Conservation (phyloP, 2,888 invertebrate genomes). For the Protonemura montana region DNA sequence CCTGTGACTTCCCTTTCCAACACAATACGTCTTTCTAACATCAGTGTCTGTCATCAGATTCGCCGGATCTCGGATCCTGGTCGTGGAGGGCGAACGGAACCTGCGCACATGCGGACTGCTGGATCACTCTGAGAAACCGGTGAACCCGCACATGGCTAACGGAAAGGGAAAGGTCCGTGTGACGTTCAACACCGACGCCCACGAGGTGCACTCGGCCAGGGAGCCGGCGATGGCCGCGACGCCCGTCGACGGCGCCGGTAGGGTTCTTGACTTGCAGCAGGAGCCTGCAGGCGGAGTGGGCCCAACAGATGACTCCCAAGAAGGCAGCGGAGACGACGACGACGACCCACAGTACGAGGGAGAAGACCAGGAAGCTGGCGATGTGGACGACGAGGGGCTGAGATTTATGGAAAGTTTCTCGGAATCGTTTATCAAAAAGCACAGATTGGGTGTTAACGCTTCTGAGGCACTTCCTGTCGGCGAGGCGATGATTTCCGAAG, state of each 20-base stretch:
- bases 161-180: conserved; percentile 67
- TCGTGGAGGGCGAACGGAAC: conserved; percentile 81
- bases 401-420: conserved; percentile 28
- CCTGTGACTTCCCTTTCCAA: too few species aligned
- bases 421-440: conserved; percentile 28
- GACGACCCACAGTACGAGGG: conserved; percentile 7
- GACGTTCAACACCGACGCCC: conserved; percentile 67
- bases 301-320: not conserved
- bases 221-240: not conserved
- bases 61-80: conserved; percentile 79
- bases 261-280: not conserved
- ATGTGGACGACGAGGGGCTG: conserved; percentile 44
- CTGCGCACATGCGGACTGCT: conserved; percentile 80
- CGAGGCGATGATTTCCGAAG: conserved; percentile 49
- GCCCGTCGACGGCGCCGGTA: not conserved
- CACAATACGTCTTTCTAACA: too few species aligned
- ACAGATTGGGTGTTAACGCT: not conserved
- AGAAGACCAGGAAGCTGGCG: conserved; percentile 39
- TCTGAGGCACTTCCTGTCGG: not conserved
- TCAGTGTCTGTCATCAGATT: conserved; percentile 52
- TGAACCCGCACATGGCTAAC: conserved; percentile 66
- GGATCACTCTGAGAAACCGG: conserved; percentile 69
- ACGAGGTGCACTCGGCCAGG: conserved; percentile 57
- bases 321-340: not conserved
- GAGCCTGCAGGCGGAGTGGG: not conserved